These are phyloP conservation scores for Chalcis sispes DNA, from an alignment of 2,888 invertebrate species.

Conservation along the genomic window DNA sequence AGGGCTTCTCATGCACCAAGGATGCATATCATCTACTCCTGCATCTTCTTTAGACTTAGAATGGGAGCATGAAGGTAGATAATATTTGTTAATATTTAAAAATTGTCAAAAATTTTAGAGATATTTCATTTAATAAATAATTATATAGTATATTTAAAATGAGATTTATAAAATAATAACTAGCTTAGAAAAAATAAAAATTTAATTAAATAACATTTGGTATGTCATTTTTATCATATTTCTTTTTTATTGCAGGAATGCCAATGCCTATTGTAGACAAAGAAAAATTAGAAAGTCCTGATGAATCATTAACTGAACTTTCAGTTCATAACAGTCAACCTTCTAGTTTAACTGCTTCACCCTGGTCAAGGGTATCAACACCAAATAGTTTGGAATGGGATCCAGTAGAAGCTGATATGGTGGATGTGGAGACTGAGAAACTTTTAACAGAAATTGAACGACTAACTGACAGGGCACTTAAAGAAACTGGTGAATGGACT, in stretches of 20 bases:
- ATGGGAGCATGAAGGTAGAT: slow-evolving; percentile 83
- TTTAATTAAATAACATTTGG: too few species aligned
- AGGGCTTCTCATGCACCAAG: slow-evolving; percentile 75
- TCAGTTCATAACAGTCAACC: slow-evolving; percentile 68
- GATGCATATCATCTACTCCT: slow-evolving; percentile 78
- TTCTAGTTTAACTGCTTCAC: slow-evolving; percentile 71
- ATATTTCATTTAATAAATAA: not conserved
- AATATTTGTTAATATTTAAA: slow-evolving; percentile 11
- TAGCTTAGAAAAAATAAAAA: not conserved
- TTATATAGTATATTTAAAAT: not conserved
- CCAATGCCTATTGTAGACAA: slow-evolving; percentile 61
- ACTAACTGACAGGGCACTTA: slow-evolving; percentile 81
- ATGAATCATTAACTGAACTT: slow-evolving; percentile 64
- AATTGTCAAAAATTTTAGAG: not conserved
- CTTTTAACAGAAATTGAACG: slow-evolving; percentile 83
- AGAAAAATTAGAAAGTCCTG: slow-evolving; percentile 61
- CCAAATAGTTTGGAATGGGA: slow-evolving; percentile 85
- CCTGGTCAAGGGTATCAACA: slow-evolving; percentile 81
- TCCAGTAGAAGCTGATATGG: slow-evolving; percentile 78
- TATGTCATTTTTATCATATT: not conserved
- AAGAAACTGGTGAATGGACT: slow-evolving; percentile 80
- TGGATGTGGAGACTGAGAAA: slow-evolving; percentile 82
- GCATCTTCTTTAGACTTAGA: slow-evolving; percentile 84
- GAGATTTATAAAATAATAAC: not conserved
- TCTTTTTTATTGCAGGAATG: slow-evolving; percentile 61